Conservation (phyloP, 2,888 invertebrate species). For the Nephrotoma appendiculata region DNA sequence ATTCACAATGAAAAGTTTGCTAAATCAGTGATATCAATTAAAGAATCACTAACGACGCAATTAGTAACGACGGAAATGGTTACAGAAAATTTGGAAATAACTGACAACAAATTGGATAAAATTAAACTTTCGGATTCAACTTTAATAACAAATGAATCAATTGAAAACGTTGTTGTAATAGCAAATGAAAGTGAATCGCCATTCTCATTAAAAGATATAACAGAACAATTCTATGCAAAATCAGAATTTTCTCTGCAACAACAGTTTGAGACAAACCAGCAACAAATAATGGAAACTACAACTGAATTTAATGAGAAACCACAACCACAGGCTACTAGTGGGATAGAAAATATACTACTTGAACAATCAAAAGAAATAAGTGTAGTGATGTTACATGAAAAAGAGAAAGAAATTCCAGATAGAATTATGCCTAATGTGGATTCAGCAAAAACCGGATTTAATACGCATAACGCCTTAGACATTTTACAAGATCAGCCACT, state of each 20-base stretch:
- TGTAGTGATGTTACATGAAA: constrained; percentile 46
- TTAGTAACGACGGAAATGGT: constrained; percentile 46
- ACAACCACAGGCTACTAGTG: constrained; percentile 39
- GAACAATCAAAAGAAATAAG: constrained; percentile 42
- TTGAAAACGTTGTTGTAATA: constrained; percentile 32
- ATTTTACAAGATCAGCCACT: constrained; percentile 27
- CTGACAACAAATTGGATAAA: constrained; percentile 30
- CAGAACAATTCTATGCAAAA: constrained; percentile 28
- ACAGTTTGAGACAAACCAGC: constrained; percentile 43
- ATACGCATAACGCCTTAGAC: constrained; percentile 19
- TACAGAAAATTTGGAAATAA: constrained; percentile 34
- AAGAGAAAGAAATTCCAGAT: constrained; percentile 33
- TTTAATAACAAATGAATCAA: constrained; percentile 42
- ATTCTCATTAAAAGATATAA: constrained; percentile 32
- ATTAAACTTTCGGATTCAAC: constrained; percentile 38
- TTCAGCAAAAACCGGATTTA: constrained; percentile 16
- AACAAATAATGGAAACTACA: constrained; percentile 39
- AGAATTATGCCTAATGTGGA: constrained; percentile 9
- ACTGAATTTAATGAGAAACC: constrained; percentile 37
- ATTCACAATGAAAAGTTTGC: constrained; percentile 27
- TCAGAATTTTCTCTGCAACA: constrained; percentile 43
- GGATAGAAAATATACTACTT: constrained; percentile 30
- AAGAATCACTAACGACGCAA: constrained; percentile 42
- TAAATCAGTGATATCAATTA: constrained; percentile 33
- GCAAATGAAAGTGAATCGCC: constrained; percentile 52